Percentiles rank a stretch among this genome's conserved stretches.
Evolutionary conservation across 2,797 vertebrate species (phyloP).

Genomic region (Tamandua tetradactyla): DNA sequence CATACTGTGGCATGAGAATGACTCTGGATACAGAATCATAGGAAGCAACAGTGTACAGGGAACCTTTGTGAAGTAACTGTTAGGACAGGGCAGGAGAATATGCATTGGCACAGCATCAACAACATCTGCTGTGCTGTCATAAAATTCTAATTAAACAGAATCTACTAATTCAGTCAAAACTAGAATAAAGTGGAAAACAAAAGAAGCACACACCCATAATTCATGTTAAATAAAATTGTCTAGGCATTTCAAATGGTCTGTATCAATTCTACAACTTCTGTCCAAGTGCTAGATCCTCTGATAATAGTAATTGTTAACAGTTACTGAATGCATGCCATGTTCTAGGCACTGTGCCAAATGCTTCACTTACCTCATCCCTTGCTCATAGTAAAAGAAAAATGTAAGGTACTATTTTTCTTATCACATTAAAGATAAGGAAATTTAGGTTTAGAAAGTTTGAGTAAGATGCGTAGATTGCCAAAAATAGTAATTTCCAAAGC

Average conservation of each 20-base stretch:
- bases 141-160: not conserved
- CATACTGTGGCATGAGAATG: not conserved
- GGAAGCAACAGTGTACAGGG: not conserved
- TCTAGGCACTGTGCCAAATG: not conserved
- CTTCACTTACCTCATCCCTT: not conserved
- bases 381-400: not conserved
- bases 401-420: not conserved
- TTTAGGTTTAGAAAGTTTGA: not conserved
- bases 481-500: not conserved
- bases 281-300: not conserved
- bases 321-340: not conserved
- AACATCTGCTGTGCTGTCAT: not conserved
- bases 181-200: slow-evolving; percentile 7
- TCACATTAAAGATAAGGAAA: not conserved
- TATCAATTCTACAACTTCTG: slow-evolving; percentile 10
- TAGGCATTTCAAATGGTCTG: not conserved
- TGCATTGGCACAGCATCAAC: not conserved
- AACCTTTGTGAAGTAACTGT: not conserved
- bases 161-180: not conserved
- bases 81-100: not conserved
- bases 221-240: not conserved
- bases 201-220: not conserved
- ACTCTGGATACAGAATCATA: not conserved
- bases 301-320: not conserved
- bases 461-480: not conserved